These are phyloP conservation scores for Xestobium rufovillosum DNA, from an alignment of 2,888 invertebrate species.

Conservation along the genomic window DNA sequence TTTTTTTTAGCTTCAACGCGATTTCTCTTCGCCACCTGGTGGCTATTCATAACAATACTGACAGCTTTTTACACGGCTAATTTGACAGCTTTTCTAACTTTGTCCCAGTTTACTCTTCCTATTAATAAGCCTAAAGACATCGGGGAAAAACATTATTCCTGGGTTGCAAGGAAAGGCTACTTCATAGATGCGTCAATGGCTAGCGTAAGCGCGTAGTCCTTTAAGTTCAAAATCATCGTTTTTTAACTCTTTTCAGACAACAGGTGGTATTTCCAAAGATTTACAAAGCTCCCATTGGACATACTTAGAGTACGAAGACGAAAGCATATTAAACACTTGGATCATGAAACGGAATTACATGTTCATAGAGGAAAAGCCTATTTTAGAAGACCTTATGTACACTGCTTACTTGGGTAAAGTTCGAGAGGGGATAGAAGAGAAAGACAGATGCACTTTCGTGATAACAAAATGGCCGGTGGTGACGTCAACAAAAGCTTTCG, in stretches of 20 bases:
- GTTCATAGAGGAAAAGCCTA: conserved; percentile 61
- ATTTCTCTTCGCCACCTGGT: conserved; percentile 82
- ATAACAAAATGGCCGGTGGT: conserved; percentile 63
- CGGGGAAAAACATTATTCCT: conserved; percentile 51
- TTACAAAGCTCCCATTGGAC: conserved; percentile 18
- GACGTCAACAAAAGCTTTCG: conserved; percentile 62
- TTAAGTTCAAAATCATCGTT: no score
- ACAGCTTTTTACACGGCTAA: conserved; percentile 89
- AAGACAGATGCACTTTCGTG: conserved; percentile 67
- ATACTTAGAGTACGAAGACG: conserved; percentile 26
- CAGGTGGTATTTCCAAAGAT: conserved; percentile 14
- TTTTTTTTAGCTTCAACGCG: conserved; percentile 72
- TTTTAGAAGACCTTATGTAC: conserved; percentile 63
- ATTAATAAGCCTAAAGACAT: conserved; percentile 65
- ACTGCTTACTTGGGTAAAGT: conserved; percentile 59
- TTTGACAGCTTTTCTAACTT: conserved; percentile 78
- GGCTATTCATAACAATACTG: conserved; percentile 80
- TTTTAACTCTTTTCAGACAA: no score
- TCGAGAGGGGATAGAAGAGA: conserved; percentile 45
- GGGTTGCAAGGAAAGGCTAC: conserved; percentile 62
- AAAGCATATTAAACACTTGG: conserved; percentile 40
- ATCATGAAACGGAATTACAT: conserved; percentile 47
- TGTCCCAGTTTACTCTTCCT: conserved; percentile 76
- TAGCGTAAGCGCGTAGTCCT: conserved; percentile 49
- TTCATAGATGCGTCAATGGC: conserved; percentile 59